phyloP scores from a whole-genome alignment of 2,888 invertebrate genomes.

The Lasioglossum leucozonium region DNA sequence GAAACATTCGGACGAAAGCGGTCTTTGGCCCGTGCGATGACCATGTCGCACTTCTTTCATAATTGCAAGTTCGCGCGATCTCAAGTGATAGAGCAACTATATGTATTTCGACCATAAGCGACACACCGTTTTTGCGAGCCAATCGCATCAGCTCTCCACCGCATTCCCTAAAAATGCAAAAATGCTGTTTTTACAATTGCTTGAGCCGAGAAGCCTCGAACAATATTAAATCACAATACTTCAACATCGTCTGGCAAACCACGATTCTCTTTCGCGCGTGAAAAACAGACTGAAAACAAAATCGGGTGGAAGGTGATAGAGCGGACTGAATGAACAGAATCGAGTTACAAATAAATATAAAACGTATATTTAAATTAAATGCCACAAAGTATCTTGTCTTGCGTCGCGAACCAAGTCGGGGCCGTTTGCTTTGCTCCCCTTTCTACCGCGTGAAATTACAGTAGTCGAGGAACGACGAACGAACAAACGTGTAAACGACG shows the following conservation, averaged over 20 bases:
- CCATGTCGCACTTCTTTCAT: not conserved
- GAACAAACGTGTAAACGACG: constrained; percentile 14
- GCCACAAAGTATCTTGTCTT: constrained; percentile 74
- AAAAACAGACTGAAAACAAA: constrained; percentile 12
- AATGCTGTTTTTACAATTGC: not conserved
- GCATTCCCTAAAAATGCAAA: not conserved
- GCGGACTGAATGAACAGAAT: constrained; percentile 67
- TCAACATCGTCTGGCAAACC: not conserved
- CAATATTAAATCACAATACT: not conserved
- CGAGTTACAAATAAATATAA: constrained; percentile 79
- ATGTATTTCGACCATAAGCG: not conserved
- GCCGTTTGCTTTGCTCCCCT: constrained; percentile 35
- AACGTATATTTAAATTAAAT: constrained; percentile 80
- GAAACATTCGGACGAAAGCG: too few relatives aligned
- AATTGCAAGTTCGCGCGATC: not conserved
- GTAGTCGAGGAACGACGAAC: constrained; percentile 28
- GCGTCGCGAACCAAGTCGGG: constrained; percentile 46
- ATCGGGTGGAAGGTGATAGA: constrained; percentile 41
- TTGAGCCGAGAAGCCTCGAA: not conserved
- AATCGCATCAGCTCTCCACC: not conserved
- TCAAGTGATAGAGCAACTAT: not conserved
- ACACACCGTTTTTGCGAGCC: not conserved
- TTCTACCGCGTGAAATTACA: constrained; percentile 57
- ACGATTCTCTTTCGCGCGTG: not conserved
- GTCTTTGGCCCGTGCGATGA: too few relatives aligned